Evolutionary conservation across 2,113 vertebrate genomes (phyloP).

Genomic region (Hipposideros armiger): DNA sequence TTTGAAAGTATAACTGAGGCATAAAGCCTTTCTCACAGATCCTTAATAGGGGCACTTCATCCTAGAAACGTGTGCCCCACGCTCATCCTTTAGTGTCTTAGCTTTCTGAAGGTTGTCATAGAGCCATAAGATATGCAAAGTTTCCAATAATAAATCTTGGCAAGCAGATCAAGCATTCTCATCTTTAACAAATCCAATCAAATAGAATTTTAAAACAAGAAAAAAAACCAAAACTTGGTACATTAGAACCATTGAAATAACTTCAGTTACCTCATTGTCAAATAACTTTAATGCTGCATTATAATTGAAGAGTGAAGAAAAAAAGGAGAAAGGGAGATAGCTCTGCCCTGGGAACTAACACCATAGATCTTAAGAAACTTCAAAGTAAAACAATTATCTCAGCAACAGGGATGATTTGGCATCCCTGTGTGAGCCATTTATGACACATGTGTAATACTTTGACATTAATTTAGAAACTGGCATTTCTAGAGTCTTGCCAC

Average conservation of each 20-base stretch:
- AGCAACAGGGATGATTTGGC: constrained; percentile 71
- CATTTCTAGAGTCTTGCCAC: constrained; percentile 66
- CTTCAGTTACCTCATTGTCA: constrained; percentile 62
- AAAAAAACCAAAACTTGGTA: not conserved
- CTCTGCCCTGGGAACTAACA: constrained; percentile 62
- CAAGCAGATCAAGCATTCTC: not conserved
- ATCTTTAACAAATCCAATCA: constrained; percentile 24
- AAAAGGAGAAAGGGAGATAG: constrained; percentile 13
- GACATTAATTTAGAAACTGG: constrained; percentile 77
- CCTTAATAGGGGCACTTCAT: not conserved
- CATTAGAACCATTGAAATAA: constrained; percentile 43
- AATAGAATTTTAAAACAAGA: not conserved
- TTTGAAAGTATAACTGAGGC: constrained; percentile 9
- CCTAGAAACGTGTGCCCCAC: not conserved
- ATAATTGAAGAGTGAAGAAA: constrained; percentile 61
- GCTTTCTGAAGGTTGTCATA: not conserved
- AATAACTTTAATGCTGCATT: constrained; percentile 46
- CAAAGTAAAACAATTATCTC: constrained; percentile 80
- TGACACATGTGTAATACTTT: constrained; percentile 74
- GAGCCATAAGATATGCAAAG: not conserved
- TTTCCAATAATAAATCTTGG: constrained; percentile 25
- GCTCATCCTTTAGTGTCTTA: not conserved
- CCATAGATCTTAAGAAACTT: constrained; percentile 75
- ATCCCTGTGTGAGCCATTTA: constrained; percentile 71
- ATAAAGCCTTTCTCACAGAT: not conserved